Evolutionary conservation across 2,797 vertebrate species (phyloP).

Genomic region (Silurus lanzhouensis): DNA sequence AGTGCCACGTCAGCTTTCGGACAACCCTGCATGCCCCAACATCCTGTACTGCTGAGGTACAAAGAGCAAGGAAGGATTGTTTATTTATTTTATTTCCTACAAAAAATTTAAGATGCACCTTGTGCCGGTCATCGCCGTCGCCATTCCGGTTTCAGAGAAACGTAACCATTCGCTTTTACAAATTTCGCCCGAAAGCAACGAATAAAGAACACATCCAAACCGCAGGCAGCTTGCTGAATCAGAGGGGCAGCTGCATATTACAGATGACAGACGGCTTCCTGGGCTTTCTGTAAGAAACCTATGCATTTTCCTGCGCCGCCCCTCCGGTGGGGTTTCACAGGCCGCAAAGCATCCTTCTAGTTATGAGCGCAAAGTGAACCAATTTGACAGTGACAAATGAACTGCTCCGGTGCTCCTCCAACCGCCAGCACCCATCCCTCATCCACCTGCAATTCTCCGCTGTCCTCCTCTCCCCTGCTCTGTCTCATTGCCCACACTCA

Average conservation of each 20-base stretch:
- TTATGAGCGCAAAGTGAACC: conserved; percentile 78
- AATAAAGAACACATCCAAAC: background rate
- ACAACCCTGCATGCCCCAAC: conserved; percentile 58
- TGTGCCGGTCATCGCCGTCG: background rate
- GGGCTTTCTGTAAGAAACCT: background rate
- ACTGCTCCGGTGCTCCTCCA: conserved; percentile 68
- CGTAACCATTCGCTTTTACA: background rate
- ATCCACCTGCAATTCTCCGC: conserved; percentile 54
- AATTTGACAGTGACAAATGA: conserved; percentile 82
- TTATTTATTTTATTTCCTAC: background rate
- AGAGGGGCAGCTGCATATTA: background rate
- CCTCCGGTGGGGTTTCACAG: conserved; percentile 44
- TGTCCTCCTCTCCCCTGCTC: conserved; percentile 59
- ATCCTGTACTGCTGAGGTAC: conserved; percentile 52
- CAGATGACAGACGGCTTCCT: background rate
- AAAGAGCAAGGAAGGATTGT: conserved; percentile 41
- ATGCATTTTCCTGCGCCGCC: conserved; percentile 46
- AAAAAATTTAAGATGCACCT: background rate
- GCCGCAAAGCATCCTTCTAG: conserved; percentile 69
- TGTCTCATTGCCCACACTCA: conserved; percentile 56
- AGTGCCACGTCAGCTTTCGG: conserved; percentile 73
- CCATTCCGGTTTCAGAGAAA: conserved; percentile 11
- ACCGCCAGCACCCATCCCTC: conserved; percentile 65
- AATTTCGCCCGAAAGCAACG: background rate
- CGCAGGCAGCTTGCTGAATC: conserved; percentile 4